Evolutionary conservation across 2,888 invertebrate genomes (phyloP).

Genomic region (Serrognathus titanus): DNA sequence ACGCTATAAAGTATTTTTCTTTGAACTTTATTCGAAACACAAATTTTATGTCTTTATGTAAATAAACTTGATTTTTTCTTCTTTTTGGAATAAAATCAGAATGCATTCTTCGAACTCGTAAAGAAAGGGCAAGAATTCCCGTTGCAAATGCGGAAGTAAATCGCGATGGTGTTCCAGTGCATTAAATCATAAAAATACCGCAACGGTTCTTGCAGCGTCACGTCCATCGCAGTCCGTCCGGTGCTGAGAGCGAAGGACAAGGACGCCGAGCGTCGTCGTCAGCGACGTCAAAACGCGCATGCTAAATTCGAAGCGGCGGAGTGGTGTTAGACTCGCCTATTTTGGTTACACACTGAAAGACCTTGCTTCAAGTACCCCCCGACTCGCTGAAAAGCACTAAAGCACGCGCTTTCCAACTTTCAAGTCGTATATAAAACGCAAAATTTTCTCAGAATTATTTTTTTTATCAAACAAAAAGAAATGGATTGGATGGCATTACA

Average conservation of each 20-base stretch:
- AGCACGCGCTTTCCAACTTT: not conserved
- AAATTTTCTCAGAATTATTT: too few species aligned
- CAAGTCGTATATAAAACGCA: too few species aligned
- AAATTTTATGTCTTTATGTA: too few species aligned
- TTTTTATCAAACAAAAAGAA: too few species aligned
- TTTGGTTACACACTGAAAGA: slow-evolving; percentile 27
- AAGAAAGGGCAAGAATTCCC: slow-evolving; percentile 10
- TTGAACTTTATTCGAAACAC: too few species aligned
- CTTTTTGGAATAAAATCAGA: too few species aligned
- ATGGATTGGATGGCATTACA: too few species aligned
- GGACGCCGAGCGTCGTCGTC: not conserved
- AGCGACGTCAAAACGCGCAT: not conserved
- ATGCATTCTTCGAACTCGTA: not conserved
- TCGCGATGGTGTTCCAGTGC: slow-evolving; percentile 8
- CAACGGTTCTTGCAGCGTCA: slow-evolving; percentile 4
- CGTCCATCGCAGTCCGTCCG: not conserved
- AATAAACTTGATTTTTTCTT: too few species aligned
- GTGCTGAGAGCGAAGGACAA: not conserved
- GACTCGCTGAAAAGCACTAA: slow-evolving; percentile 23
- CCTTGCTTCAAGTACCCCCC: slow-evolving; percentile 24
- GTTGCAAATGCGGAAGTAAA: slow-evolving; percentile 11
- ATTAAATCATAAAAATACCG: slow-evolving; percentile 24
- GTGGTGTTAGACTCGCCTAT: slow-evolving; percentile 26
- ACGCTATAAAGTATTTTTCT: too few species aligned
- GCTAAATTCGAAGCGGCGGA: slow-evolving; percentile 1